Conservation (phyloP, 2,888 invertebrate genomes). For the Himalopsyche anomala region DNA sequence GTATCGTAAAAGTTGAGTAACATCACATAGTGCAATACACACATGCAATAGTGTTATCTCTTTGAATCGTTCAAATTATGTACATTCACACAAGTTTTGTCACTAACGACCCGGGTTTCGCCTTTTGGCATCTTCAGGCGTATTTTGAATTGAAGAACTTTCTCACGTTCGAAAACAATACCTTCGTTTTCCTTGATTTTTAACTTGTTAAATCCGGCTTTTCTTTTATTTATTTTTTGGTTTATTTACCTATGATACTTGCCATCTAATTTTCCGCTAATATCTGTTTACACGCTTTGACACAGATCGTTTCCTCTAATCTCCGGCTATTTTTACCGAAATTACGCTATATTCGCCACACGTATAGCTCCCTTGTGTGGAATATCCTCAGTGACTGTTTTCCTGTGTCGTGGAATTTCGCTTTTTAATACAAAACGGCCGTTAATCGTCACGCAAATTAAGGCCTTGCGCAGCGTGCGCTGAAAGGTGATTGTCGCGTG, state of each 20-base stretch:
- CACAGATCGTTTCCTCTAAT: conserved; percentile 7
- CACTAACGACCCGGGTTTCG: no score
- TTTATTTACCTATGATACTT: conserved; percentile 2
- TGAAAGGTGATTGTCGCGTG: conserved; percentile 33
- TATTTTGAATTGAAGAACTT: no score
- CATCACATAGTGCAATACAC: no score
- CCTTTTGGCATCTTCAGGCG: no score
- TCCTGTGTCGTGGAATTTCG: neutral
- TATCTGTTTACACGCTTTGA: conserved; percentile 30
- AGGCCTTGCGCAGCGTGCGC: conserved; percentile 2
- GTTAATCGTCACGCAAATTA: conserved; percentile 1
- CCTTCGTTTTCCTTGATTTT: neutral
- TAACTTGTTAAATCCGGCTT: neutral
- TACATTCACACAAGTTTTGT: no score
- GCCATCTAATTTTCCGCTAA: conserved; percentile 19
- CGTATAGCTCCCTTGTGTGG: neutral
- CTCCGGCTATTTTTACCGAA: neutral
- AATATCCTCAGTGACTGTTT: neutral
- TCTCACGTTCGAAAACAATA: no score
- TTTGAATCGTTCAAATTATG: no score
- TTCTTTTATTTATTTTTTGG: neutral
- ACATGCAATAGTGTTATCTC: no score
- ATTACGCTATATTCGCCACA: neutral
- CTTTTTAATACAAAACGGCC: neutral
- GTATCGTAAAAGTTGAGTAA: no score